Percentiles rank a stretch among this genome's conserved stretches.
Evolutionary conservation across 2,113 vertebrate genomes (phyloP).

Genomic region (Lanius ludovicianus): DNA sequence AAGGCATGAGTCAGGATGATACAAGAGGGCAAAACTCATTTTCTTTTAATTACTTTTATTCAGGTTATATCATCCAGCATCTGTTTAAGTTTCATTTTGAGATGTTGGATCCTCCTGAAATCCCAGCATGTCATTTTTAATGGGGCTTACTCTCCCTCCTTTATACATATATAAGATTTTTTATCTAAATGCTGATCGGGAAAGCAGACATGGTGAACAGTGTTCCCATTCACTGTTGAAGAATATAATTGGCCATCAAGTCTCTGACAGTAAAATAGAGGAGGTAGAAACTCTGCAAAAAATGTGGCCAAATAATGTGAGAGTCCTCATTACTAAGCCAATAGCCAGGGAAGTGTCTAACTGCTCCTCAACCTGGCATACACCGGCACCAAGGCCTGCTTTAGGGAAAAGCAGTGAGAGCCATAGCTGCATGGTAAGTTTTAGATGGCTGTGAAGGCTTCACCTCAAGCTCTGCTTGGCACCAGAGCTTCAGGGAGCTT

Average conservation of each 20-base stretch:
- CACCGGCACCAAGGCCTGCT: background rate
- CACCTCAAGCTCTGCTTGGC: background rate
- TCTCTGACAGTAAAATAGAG: background rate
- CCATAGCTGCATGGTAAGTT: background rate
- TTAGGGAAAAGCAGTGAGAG: accelerated
- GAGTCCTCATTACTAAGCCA: background rate
- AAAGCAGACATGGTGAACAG: accelerated
- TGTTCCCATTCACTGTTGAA: background rate
- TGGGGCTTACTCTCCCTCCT: background rate
- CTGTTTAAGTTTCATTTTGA: conserved; percentile 44
- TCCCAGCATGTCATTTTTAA: conserved; percentile 25
- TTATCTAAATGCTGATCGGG: background rate
- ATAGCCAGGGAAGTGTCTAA: background rate
- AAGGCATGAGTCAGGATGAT: conserved; percentile 60
- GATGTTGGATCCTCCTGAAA: conserved; percentile 12
- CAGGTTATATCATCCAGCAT: conserved; percentile 52
- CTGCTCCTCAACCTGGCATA: background rate
- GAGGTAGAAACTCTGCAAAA: background rate
- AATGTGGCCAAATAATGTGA: background rate
- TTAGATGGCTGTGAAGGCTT: background rate
- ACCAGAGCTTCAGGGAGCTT: background rate
- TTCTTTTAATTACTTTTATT: conserved; percentile 67
- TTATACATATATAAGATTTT: background rate
- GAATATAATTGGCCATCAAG: background rate
- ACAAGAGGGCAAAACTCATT: conserved; percentile 59